These are phyloP conservation scores for Ormyrus labotus DNA, from an alignment of 2,888 invertebrate species.

Conservation along the genomic window DNA sequence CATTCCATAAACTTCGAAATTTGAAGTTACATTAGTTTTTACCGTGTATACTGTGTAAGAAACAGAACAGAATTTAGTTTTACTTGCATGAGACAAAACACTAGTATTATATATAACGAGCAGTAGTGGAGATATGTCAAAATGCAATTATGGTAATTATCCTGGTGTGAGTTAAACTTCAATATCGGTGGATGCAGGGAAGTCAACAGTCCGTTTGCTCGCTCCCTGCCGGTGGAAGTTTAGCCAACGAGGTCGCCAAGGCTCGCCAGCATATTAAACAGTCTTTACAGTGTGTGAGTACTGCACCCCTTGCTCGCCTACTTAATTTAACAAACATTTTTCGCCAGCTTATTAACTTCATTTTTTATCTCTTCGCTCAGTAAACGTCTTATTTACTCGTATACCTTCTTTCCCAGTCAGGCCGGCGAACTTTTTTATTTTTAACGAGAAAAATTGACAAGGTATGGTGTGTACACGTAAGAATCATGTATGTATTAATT, in stretches of 20 bases:
- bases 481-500: too few species aligned
- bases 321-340: constrained; percentile 47
- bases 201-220: constrained; percentile 68
- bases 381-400: background rate
- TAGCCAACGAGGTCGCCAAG: constrained; percentile 91
- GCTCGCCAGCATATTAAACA: constrained; percentile 88
- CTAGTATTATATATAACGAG: constrained; percentile 8
- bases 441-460: background rate
- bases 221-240: constrained; percentile 73
- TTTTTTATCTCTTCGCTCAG: constrained; percentile 13
- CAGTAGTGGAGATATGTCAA: constrained; percentile 59
- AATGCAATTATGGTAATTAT: constrained; percentile 60
- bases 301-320: constrained; percentile 51
- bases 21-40: too few species aligned
- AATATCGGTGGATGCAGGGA: constrained; percentile 71
- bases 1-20: too few species aligned
- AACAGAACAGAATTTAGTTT: background rate
- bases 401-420: background rate
- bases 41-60: background rate
- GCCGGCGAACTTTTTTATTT: background rate
- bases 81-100: background rate
- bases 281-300: constrained; percentile 78
- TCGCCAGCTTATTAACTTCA: constrained; percentile 43
- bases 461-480: too few species aligned
- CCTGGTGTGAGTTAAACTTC: constrained; percentile 68